These are phyloP conservation scores for Plectropomus leopardus DNA, from an alignment of 2,113 vertebrate genomes.

Conservation along the genomic window DNA sequence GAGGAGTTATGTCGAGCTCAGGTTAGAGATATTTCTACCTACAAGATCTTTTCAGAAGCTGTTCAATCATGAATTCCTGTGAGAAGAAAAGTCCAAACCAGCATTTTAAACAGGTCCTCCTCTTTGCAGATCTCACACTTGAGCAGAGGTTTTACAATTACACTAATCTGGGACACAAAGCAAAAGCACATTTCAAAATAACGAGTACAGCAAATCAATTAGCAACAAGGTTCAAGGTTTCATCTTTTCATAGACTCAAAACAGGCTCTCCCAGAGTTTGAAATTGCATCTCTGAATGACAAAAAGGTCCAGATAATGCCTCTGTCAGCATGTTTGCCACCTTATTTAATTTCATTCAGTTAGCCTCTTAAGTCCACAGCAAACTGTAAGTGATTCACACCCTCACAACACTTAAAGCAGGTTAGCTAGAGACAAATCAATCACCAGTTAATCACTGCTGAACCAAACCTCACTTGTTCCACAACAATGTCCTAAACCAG, in stretches of 20 bases:
- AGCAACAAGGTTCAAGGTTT: not conserved
- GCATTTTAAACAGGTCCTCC: not conserved
- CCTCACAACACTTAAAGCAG: not conserved
- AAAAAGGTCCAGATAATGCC: not conserved
- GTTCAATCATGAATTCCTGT: not conserved
- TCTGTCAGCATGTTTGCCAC: not conserved
- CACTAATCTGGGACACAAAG: not conserved
- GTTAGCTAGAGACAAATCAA: not conserved
- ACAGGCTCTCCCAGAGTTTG: not conserved
- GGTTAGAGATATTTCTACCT: not conserved
- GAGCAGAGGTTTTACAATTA: not conserved
- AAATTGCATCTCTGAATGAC: not conserved
- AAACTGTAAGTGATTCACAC: not conserved
- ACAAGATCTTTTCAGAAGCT: not conserved
- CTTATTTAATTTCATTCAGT: not conserved
- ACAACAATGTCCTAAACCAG: constrained; percentile 6
- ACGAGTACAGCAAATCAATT: not conserved
- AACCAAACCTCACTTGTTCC: not conserved
- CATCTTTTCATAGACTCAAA: not conserved
- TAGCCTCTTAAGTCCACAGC: not conserved
- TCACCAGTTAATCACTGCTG: not conserved
- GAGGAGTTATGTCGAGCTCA: not conserved
- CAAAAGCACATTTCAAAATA: not conserved
- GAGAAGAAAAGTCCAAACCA: not conserved
- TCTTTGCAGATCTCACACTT: constrained; percentile 5